Evolutionary conservation across 2,888 invertebrate genomes (phyloP), one percentile per base, ranked within the genome.

Genomic region (Hybos culiciformis): DNA sequence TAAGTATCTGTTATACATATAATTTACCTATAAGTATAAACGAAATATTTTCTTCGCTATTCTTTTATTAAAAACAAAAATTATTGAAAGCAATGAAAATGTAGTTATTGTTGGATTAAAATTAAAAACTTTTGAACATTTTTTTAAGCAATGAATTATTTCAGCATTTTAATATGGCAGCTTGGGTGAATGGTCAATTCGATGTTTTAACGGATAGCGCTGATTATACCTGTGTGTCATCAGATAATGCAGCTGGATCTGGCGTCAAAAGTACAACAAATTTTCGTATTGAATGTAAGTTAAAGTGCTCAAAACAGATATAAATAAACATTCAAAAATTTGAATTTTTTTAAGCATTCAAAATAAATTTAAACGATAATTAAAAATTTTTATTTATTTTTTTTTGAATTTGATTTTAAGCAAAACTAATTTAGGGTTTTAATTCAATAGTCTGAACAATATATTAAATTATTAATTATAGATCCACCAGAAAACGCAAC

Each of bases 221-320:
- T 39, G 79, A 80, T 61, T 91, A 90, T 67, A 84, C 84, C 20
- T 91, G 91, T 65, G 73, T 78, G 50, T 87, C 87, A 46, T 80
- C 80, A 5, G 69, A 73, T 34, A 88, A 87, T 63, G 72, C 74
- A 5, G 82, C 84, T 38, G 90, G 91, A 1, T 70, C 77, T 0
- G 81, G 85, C 3, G 88, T 91, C 48, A 78, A 79, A 54, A 86
- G 84, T 60, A 81, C 80, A 43, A 87, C 88, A 32, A 79, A 80
- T 57, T 85, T 92, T 56, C 82, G 83, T 47, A 86, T 91, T 18
- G 90, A 92, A 68, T 92, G 92, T 92, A 63, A 80, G 86, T 6
- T 21, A 39, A 26, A 26, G 11, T 33, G 7, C 7, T 15, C 19
- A 11, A 17, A 18, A 18, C 20, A 20, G n/a, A 11, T 8, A 7